phyloP scores from a whole-genome alignment of 2,888 invertebrate genomes.

The Erebia aethiops region DNA sequence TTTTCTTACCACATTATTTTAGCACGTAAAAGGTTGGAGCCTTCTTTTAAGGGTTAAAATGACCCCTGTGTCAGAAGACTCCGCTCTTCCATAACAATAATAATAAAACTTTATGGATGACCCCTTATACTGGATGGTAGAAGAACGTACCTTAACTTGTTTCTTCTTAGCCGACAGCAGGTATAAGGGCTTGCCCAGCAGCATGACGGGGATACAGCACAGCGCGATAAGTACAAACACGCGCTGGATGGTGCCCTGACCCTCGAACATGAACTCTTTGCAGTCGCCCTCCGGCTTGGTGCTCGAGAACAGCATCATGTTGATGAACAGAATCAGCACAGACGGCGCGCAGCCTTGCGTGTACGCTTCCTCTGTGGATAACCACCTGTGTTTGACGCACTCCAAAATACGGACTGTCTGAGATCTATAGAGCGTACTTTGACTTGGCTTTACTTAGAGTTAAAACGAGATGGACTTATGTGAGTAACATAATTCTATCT shows the following conservation, averaged over 20 bases:
- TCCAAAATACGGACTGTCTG: too few species aligned
- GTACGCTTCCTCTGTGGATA: slow-evolving; percentile 63
- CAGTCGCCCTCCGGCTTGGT: slow-evolving; percentile 72
- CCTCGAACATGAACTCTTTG: slow-evolving; percentile 86
- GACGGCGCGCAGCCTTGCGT: slow-evolving; percentile 92
- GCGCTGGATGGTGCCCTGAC: slow-evolving; percentile 88
- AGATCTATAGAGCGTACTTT: too few species aligned
- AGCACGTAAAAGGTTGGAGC: too few species aligned
- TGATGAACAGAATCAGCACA: slow-evolving; percentile 98
- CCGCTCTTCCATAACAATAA: too few species aligned
- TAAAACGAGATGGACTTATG: too few species aligned
- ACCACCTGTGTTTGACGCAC: background rate
- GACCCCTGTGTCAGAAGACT: too few species aligned
- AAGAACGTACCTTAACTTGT: slow-evolving; percentile 60
- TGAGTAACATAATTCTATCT: too few species aligned
- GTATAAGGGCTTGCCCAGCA: slow-evolving; percentile 94
- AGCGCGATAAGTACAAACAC: slow-evolving; percentile 90
- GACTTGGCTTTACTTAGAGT: too few species aligned
- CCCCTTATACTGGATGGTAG: background rate
- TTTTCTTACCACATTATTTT: too few species aligned
- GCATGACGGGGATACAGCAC: slow-evolving; percentile 96
- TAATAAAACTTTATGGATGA: too few species aligned
- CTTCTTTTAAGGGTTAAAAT: too few species aligned
- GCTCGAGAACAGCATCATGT: slow-evolving; percentile 96
- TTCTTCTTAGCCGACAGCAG: slow-evolving; percentile 80